These are phyloP conservation scores for Callopanchax toddi DNA, from an alignment of 2,113 vertebrate genomes.

Conservation along the genomic window DNA sequence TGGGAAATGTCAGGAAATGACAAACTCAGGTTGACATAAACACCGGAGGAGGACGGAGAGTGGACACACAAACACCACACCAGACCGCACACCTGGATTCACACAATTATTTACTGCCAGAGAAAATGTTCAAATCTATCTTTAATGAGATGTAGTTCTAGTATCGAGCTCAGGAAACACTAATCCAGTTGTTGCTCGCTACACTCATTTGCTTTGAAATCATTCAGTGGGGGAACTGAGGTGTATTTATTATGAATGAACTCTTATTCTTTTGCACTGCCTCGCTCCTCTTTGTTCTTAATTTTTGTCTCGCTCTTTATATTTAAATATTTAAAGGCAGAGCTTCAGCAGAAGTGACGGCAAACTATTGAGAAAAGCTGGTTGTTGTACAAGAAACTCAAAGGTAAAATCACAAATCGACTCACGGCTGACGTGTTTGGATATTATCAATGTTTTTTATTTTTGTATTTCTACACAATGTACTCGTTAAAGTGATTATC, in stretches of 20 bases:
- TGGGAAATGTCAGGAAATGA: slow-evolving; percentile 44
- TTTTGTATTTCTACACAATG: no score
- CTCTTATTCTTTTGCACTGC: slow-evolving; percentile 36
- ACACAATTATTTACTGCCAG: neutral
- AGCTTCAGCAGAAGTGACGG: slow-evolving; percentile 43
- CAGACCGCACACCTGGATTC: neutral
- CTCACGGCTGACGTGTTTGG: no score
- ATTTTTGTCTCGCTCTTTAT: slow-evolving; percentile 55
- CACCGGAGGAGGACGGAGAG: neutral
- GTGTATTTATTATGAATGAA: slow-evolving; percentile 49
- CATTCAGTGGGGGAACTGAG: slow-evolving; percentile 36
- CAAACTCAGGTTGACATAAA: slow-evolving; percentile 34
- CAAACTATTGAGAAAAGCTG: slow-evolving; percentile 43
- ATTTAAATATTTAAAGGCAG: slow-evolving; percentile 70
- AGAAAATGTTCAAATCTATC: neutral
- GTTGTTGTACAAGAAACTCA: slow-evolving; percentile 44
- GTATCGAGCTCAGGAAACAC: no score
- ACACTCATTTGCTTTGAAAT: slow-evolving; percentile 40
- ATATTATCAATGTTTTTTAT: no score
- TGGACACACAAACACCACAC: neutral
- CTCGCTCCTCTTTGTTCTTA: slow-evolving; percentile 39
- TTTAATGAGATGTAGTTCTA: neutral
- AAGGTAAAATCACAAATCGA: slow-evolving; percentile 38
- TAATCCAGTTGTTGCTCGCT: neutral
- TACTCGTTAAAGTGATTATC: no score